phyloP scores from a whole-genome alignment of 1,140 invertebrate genomes.

The Drosophila nasuta region DNA sequence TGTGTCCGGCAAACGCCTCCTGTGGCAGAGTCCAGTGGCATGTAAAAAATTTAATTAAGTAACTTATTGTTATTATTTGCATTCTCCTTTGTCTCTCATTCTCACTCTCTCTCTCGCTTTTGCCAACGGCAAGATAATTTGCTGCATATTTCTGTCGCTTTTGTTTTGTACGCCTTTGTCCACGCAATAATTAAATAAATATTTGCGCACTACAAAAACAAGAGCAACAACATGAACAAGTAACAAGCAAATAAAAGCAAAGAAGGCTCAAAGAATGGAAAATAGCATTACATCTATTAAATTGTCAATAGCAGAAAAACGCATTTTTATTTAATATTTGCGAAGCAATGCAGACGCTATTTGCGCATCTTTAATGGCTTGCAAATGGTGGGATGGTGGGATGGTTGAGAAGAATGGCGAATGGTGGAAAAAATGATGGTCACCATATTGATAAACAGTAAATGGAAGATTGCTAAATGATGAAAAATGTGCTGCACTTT shows the following conservation, averaged over 20 bases:
- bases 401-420: background rate
- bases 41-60: conserved; percentile 81
- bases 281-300: conserved; percentile 32
- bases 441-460: conserved; percentile 69
- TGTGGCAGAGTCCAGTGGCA: conserved; percentile 45
- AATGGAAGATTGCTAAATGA: conserved; percentile 63
- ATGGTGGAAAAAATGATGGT: conserved; percentile 32
- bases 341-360: conserved; percentile 13
- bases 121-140: conserved; percentile 58
- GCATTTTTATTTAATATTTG: conserved; percentile 28
- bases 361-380: conserved; percentile 25
- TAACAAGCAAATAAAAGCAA: background rate
- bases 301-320: conserved; percentile 37
- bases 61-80: conserved; percentile 82
- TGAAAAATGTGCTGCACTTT: conserved; percentile 80
- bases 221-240: background rate
- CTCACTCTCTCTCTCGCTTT: background rate
- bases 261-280: conserved; percentile 5
- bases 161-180: conserved; percentile 38
- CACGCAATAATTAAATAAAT: conserved; percentile 57
- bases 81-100: conserved; percentile 53
- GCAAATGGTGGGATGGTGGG: conserved; percentile 2
- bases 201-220: conserved; percentile 39
- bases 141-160: conserved; percentile 47
- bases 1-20: background rate